These are phyloP conservation scores for Sweltsa coloradensis DNA, from an alignment of 1,140 invertebrate genomes.

Conservation along the genomic window DNA sequence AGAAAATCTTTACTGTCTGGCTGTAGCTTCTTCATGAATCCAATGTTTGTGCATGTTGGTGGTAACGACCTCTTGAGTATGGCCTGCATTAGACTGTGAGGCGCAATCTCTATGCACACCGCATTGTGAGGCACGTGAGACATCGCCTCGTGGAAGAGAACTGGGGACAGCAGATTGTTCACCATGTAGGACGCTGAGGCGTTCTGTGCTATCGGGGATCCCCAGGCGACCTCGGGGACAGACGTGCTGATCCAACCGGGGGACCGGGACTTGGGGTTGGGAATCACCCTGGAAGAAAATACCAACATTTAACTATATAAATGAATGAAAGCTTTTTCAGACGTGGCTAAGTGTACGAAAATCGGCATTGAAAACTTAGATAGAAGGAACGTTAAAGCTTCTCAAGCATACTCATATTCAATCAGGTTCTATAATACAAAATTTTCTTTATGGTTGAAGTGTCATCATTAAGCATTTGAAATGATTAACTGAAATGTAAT, in stretches of 20 bases:
- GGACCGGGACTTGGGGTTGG: conserved; percentile 62
- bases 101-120: conserved; percentile 83
- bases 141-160: conserved; percentile 71
- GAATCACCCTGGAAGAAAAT: conserved; percentile 46
- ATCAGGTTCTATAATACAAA: too few species aligned
- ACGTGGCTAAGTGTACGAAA: too few species aligned
- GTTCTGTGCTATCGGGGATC: conserved; percentile 55
- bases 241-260: conserved; percentile 86
- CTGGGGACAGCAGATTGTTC: conserved; percentile 84
- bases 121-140: conserved; percentile 75
- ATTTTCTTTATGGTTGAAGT: too few species aligned
- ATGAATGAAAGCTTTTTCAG: too few species aligned
- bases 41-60: conserved; percentile 35
- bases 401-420: too few species aligned
- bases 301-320: too few species aligned
- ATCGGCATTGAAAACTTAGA: too few species aligned
- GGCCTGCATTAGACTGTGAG: conserved; percentile 79
- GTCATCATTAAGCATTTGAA: too few species aligned
- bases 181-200: conserved; percentile 90
- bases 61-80: conserved; percentile 68
- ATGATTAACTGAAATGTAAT: too few species aligned
- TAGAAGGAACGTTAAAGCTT: too few species aligned
- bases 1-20: conserved; percentile 55
- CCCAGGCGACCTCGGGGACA: conserved; percentile 72
- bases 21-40: conserved; percentile 46